Percentiles rank a stretch among this genome's conserved stretches.
Evolutionary conservation across 2,113 vertebrate species (phyloP).

Genomic region (Columba livia): DNA sequence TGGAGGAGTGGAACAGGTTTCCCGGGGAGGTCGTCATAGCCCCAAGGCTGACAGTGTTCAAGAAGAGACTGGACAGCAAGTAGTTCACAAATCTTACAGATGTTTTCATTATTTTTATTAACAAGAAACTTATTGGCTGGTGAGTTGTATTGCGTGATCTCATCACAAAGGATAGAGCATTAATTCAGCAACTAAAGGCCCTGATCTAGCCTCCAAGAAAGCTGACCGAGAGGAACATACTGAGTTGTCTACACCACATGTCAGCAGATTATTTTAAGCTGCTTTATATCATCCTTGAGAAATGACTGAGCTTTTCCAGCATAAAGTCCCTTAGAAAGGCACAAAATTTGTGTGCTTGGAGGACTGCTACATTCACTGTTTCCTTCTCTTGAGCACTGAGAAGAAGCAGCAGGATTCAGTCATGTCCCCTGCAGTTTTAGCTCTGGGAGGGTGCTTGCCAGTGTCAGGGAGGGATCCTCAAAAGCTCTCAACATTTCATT

Average conservation of each 20-base stretch:
- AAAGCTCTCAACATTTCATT: neutral
- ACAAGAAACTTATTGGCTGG: neutral
- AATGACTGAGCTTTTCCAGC: neutral
- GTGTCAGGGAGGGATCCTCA: neutral
- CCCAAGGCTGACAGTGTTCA: too few species aligned
- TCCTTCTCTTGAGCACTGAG: neutral
- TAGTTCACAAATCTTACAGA: neutral
- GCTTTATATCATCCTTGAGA: neutral
- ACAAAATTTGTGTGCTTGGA: neutral
- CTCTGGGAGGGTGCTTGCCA: neutral
- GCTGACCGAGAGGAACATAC: neutral
- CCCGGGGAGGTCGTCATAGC: too few species aligned
- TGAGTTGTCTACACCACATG: neutral
- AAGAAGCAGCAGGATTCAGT: neutral
- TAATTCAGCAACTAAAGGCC: neutral
- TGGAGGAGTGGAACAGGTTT: too few species aligned
- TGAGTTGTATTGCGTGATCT: neutral
- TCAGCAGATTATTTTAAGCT: neutral
- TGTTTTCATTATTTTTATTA: conserved; percentile 11
- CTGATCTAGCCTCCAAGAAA: neutral
- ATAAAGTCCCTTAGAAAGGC: neutral
- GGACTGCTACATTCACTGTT: neutral
- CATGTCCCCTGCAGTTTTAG: neutral
- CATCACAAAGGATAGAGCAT: neutral
- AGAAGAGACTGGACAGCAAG: neutral